These are phyloP conservation scores for Myiopsitta monachus DNA, from an alignment of 2,113 vertebrate genomes.

Conservation along the genomic window DNA sequence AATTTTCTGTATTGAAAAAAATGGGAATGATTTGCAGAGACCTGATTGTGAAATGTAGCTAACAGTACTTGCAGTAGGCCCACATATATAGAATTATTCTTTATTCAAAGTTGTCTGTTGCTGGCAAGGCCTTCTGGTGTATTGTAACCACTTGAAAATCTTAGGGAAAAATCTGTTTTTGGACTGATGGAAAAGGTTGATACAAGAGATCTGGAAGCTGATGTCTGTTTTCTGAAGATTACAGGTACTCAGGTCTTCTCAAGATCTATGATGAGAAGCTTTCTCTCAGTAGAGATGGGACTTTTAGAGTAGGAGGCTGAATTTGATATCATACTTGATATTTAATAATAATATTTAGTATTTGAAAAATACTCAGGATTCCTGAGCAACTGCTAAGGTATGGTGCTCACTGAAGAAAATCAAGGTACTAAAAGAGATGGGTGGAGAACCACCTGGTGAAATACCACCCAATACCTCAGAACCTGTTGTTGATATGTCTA, in stretches of 20 bases:
- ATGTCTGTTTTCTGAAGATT: neutral
- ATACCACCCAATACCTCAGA: neutral
- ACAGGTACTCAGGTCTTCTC: neutral
- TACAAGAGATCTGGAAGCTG: neutral
- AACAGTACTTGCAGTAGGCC: neutral
- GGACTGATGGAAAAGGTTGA: neutral
- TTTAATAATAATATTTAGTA: neutral
- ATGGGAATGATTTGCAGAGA: neutral
- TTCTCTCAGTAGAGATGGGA: neutral
- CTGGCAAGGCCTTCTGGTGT: neutral
- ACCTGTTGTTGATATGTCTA: neutral
- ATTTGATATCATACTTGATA: neutral
- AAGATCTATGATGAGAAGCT: neutral
- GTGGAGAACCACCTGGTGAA: neutral
- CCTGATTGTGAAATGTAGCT: neutral
- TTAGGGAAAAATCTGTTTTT: neutral
- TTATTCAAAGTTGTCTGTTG: neutral
- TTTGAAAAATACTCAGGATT: neutral
- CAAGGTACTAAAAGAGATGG: neutral
- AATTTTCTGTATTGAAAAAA: conserved; percentile 33
- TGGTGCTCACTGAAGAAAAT: neutral
- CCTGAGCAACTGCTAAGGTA: neutral
- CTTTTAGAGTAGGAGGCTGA: neutral
- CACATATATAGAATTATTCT: neutral
- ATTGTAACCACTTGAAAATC: neutral